A percentile compares a stretch with the other conserved stretches of the same genome.
These are phyloP conservation scores for Machimus rusticus DNA, from an alignment of 2,888 invertebrate genomes.

Conservation along the genomic window DNA sequence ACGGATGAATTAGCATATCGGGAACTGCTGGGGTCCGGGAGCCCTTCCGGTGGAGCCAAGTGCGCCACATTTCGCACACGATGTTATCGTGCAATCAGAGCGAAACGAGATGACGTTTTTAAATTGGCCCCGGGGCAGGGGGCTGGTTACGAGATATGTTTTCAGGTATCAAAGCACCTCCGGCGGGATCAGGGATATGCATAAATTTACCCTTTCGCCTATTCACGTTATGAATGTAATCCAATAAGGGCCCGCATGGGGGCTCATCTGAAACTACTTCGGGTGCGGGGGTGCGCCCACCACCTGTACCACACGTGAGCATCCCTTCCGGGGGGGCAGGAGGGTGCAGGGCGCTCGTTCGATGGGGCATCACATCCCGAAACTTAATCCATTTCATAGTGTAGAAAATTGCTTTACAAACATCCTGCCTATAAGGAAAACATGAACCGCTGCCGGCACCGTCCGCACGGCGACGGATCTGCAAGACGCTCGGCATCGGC, in stretches of 20 bases:
- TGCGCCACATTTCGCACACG: conserved; percentile 25
- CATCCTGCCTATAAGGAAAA: conserved; percentile 36
- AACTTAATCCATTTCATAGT: conserved; percentile 48
- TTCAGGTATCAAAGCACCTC: background rate
- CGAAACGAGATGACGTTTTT: conserved; percentile 13
- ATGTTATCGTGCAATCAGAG: conserved; percentile 32
- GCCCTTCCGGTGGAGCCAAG: background rate
- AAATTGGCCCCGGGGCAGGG: background rate
- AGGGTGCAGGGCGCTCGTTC: conserved; percentile 16
- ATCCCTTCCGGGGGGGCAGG: background rate
- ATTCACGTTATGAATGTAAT: conserved; percentile 39
- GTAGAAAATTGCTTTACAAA: conserved; percentile 42
- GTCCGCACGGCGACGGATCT: background rate
- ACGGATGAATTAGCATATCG: conserved; percentile 36
- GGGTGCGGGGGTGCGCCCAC: background rate
- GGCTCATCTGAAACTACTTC: conserved; percentile 43
- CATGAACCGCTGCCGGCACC: background rate
- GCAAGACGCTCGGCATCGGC: conserved; percentile 14
- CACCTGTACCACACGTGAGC: conserved; percentile 11
- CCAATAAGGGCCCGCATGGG: conserved; percentile 32
- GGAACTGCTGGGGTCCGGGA: background rate
- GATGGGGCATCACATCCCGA: conserved; percentile 44
- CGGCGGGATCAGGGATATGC: background rate
- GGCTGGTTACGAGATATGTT: background rate
- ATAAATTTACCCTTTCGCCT: conserved; percentile 38